Evolutionary conservation across 2,888 invertebrate genomes (phyloP).

Genomic region (Tortrix viridana): DNA sequence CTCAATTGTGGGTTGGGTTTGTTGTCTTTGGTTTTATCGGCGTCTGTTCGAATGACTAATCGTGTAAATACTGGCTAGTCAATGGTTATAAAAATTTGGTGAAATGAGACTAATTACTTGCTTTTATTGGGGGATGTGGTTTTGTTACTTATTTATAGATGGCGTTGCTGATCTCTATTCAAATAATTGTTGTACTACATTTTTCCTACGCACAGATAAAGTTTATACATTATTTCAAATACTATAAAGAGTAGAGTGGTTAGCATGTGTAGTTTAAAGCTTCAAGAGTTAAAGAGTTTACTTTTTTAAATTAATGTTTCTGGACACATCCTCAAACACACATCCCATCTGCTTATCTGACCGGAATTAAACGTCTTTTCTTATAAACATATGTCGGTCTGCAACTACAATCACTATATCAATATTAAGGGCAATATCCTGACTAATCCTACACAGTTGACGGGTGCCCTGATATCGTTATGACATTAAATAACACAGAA

Average conservation of each 20-base stretch:
- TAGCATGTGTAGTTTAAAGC: too few species aligned
- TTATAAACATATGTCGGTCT: conserved; percentile 32
- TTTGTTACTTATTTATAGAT: not conserved
- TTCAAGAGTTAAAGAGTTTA: not conserved
- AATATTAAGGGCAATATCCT: conserved; percentile 63
- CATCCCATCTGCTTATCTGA: conserved; percentile 29
- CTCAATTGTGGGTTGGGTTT: conserved; percentile 53
- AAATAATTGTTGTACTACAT: too few species aligned
- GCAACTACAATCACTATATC: conserved; percentile 40
- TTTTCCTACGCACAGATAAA: too few species aligned
- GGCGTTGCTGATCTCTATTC: not conserved
- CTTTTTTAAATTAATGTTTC: not conserved
- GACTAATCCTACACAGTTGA: conserved; percentile 61
- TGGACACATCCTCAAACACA: conserved; percentile 12
- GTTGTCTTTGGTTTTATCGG: conserved; percentile 41
- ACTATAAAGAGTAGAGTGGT: too few species aligned
- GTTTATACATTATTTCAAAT: too few species aligned
- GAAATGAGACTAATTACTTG: not conserved
- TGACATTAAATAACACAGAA: conserved; percentile 55
- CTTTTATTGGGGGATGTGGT: not conserved
- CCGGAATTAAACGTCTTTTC: conserved; percentile 37
- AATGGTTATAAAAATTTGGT: not conserved
- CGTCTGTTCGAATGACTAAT: conserved; percentile 11
- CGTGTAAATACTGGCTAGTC: conserved; percentile 23
- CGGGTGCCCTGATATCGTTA: conserved; percentile 52